A percentile compares a stretch with the other conserved stretches of the same genome.
Conservation (phyloP, 2,113 vertebrate genomes). For the Melanerpes formicivorus region DNA sequence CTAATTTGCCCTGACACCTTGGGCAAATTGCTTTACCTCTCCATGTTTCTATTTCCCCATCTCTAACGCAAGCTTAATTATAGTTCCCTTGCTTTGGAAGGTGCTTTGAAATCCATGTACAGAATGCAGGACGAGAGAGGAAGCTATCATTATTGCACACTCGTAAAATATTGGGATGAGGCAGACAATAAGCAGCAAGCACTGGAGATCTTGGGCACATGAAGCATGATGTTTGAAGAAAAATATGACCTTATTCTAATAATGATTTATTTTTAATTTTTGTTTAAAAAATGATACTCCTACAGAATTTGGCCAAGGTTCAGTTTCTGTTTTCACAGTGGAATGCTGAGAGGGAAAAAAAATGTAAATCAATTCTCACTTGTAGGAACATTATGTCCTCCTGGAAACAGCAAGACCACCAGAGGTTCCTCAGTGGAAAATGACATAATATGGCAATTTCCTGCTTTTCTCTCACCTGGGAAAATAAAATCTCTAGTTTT, state of each 20-base stretch:
- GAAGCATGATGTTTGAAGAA: background rate
- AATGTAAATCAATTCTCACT: slow-evolving; percentile 53
- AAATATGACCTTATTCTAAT: background rate
- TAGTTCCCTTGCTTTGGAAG: slow-evolving; percentile 34
- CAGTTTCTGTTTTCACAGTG: background rate
- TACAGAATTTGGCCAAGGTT: background rate
- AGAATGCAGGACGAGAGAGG: background rate
- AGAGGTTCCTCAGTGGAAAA: slow-evolving; percentile 30
- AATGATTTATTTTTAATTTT: background rate
- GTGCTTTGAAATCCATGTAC: slow-evolving; percentile 33
- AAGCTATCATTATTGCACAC: slow-evolving; percentile 18
- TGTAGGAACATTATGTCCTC: background rate
- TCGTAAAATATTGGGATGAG: slow-evolving; percentile 23
- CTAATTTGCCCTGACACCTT: slow-evolving; percentile 45
- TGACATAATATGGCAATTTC: slow-evolving; percentile 22
- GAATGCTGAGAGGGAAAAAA: background rate
- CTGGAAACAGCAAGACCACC: slow-evolving; percentile 28
- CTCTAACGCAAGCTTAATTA: slow-evolving; percentile 36
- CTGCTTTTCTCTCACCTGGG: slow-evolving; percentile 34
- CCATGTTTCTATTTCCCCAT: slow-evolving; percentile 14
- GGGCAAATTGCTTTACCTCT: slow-evolving; percentile 31
- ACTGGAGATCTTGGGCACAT: background rate
- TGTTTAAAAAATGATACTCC: background rate
- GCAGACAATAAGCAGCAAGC: background rate
- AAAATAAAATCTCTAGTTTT: slow-evolving; percentile 15